Evolutionary conservation across 2,888 invertebrate genomes (phyloP), one percentile per base, ranked within the genome.

Genomic region (Parnassius glacialis): DNA sequence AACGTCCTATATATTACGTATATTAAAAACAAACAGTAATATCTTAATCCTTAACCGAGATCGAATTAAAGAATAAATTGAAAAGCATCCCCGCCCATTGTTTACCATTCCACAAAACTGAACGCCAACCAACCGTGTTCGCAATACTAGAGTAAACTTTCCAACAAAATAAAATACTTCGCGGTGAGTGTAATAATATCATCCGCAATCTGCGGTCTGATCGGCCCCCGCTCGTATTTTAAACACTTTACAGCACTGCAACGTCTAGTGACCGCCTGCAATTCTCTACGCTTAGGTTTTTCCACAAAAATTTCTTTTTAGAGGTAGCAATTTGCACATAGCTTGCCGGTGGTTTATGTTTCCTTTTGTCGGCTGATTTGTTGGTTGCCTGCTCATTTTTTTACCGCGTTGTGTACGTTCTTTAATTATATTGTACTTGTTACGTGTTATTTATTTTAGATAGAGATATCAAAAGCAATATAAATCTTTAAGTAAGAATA

Each of bases 201-300:
- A 87, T 83, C 79, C 76, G 77, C 82, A 80, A 84, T 83, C 83
- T 71, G 64, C 69, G 71, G 67, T 69, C 70, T 78, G 83, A 87
- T 86, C 86, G 78, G 76, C 25, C 57, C 52, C 76, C 72, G 69
- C 71, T 77, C 83, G 84, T 89, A 86, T 79, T 76, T 86, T 83
- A 82, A 82, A 83, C 80, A 84, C 82, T 87, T 88, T 88, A 88
- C 85, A 73, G 71, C 76, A 74, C 84, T 80, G 85, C 87, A 84
- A 76, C 75, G 76, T 55, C 60, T 71, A 76, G 71, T 70, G 74
- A 71, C 62, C 70, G 69, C 72, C 71, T 61, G 60, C 55, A 59
- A 52, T 58, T 58, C 57, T 57, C 42, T 41, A 25, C 54, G 74
- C 73, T 70, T 71, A 70, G 72, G 68, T 79, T 80, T 83, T 80